Conservation (phyloP, 2,113 vertebrate species). For the Zingel zingel region DNA sequence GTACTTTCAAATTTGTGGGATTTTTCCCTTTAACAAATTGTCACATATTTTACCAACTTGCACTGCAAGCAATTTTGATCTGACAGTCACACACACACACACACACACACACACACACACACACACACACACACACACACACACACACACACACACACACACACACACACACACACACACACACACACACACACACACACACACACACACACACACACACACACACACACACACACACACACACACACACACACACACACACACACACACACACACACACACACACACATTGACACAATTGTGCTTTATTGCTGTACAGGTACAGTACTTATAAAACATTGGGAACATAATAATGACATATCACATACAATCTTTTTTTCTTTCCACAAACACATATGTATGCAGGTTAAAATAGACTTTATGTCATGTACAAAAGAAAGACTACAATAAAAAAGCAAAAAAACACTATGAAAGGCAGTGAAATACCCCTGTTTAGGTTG, state of each 20-base stretch:
- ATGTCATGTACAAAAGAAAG: conserved; percentile 80
- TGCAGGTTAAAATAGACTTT: conserved; percentile 75
- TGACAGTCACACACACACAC: too few species aligned
- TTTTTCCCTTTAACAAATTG: too few species aligned
- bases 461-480: conserved; percentile 75
- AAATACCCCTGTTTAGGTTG: conserved; percentile 53
- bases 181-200: too few species aligned
- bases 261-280: too few species aligned
- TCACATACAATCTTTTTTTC: conserved; percentile 77
- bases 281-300: conserved; percentile 70
- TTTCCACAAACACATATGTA: conserved; percentile 81
- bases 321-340: conserved; percentile 86
- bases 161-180: too few species aligned
- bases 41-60: too few species aligned
- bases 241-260: too few species aligned
- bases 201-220: background rate
- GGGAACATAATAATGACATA: conserved; percentile 82
- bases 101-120: too few species aligned
- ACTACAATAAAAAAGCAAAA: conserved; percentile 37
- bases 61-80: too few species aligned
- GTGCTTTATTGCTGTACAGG: conserved; percentile 89
- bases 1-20: too few species aligned
- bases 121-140: too few species aligned
- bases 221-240: too few species aligned
- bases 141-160: background rate